Evolutionary conservation across 2,888 invertebrate genomes (phyloP).

Genomic region (Apantesis nais): DNA sequence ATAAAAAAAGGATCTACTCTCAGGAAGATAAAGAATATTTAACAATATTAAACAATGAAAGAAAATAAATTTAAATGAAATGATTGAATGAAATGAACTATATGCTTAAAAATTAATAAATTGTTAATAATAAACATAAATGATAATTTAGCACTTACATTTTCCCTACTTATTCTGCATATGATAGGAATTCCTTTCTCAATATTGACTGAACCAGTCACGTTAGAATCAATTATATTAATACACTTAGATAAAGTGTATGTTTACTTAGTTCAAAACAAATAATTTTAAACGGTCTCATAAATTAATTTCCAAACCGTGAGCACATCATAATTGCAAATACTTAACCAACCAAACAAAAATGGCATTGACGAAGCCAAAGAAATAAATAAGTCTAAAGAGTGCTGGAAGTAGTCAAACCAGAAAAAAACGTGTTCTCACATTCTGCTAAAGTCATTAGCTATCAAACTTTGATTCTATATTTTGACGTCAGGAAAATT

Average conservation of each 20-base stretch:
- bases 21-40: no score
- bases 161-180: neutral
- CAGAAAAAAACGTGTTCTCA: constrained; percentile 7
- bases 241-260: neutral
- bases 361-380: neutral
- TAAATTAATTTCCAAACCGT: neutral
- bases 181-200: neutral
- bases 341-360: neutral
- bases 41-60: no score
- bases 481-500: neutral
- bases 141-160: neutral
- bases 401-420: constrained; percentile 6
- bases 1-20: no score
- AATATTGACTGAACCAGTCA: neutral
- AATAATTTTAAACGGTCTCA: neutral
- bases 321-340: neutral
- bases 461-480: neutral
- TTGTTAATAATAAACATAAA: neutral
- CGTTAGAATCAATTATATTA: neutral
- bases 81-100: no score
- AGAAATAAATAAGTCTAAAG: neutral
- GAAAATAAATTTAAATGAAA: no score
- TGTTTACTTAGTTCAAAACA: neutral
- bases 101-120: no score
- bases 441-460: neutral